phyloP scores from a whole-genome alignment of 2,797 vertebrate genomes.

The Ctenosaura bakeri region DNA sequence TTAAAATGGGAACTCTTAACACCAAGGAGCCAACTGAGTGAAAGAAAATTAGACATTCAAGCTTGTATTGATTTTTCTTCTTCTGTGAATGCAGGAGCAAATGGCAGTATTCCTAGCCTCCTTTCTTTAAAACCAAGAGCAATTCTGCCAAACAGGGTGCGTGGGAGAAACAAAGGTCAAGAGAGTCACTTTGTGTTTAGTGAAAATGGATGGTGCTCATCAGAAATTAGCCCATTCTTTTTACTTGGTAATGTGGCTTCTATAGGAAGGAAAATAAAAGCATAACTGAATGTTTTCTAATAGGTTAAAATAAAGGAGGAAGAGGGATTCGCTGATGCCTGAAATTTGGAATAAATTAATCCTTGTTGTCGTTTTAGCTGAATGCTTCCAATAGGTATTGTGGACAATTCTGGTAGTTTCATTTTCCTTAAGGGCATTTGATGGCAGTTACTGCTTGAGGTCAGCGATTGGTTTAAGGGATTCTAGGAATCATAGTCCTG shows the following conservation, averaged over 20 bases:
- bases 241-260: background rate
- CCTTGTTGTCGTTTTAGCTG: background rate
- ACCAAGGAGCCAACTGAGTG: background rate
- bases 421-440: background rate
- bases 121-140: background rate
- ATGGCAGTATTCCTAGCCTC: background rate
- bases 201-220: background rate
- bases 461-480: too few relatives aligned
- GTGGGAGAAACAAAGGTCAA: background rate
- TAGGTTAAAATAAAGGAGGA: background rate
- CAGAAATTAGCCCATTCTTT: background rate
- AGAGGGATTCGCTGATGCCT: background rate
- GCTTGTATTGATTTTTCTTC: slow-evolving; percentile 8
- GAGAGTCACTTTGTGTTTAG: background rate
- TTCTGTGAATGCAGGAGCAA: background rate
- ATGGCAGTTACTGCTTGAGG: background rate
- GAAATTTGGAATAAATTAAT: background rate
- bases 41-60: slow-evolving; percentile 6
- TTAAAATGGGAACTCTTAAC: background rate
- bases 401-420: background rate
- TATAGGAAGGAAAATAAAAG: background rate
- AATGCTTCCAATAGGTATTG: background rate
- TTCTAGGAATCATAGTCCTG: too few relatives aligned
- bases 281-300: background rate
- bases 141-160: background rate